These are phyloP conservation scores for Drosophila willistoni DNA, from an alignment of 1,140 invertebrate species.

Conservation along the genomic window DNA sequence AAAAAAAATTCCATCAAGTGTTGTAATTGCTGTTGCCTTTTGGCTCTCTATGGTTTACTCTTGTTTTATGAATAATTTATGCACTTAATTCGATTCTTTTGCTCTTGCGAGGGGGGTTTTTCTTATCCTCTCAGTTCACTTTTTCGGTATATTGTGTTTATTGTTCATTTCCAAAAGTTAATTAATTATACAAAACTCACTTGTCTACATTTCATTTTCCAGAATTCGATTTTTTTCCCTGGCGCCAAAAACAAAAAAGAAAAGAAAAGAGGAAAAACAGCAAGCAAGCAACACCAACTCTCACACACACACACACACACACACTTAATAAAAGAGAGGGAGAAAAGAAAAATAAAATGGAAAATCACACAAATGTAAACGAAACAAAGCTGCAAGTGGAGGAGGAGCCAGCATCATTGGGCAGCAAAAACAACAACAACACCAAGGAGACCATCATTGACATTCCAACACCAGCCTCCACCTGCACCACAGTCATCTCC, in stretches of 20 bases:
- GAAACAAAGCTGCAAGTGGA: conserved; percentile 53
- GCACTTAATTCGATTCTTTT: conserved; percentile 78
- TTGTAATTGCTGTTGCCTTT: conserved; percentile 36
- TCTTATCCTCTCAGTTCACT: neutral
- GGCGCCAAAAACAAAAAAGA: conserved; percentile 30
- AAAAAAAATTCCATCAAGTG: conserved; percentile 11
- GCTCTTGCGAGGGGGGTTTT: conserved; percentile 45
- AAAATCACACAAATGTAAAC: conserved; percentile 53
- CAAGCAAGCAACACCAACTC: no score
- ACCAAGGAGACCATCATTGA: conserved; percentile 72
- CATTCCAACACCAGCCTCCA: conserved; percentile 60
- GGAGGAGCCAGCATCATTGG: conserved; percentile 16
- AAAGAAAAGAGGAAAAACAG: conserved; percentile 33
- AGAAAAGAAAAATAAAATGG: conserved; percentile 39
- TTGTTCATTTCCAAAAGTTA: conserved; percentile 13
- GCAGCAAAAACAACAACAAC: neutral
- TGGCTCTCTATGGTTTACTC: conserved; percentile 17
- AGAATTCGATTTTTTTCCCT: conserved; percentile 40
- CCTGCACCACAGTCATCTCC: conserved; percentile 14
- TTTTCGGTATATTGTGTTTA: conserved; percentile 2
- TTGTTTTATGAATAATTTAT: conserved; percentile 77
- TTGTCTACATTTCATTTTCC: conserved; percentile 24
- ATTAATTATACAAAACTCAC: conserved; percentile 14
- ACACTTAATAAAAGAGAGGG: neutral
- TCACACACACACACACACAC: neutral